phyloP scores from a whole-genome alignment of 2,113 vertebrate species.

The Zosterops pallidus region DNA sequence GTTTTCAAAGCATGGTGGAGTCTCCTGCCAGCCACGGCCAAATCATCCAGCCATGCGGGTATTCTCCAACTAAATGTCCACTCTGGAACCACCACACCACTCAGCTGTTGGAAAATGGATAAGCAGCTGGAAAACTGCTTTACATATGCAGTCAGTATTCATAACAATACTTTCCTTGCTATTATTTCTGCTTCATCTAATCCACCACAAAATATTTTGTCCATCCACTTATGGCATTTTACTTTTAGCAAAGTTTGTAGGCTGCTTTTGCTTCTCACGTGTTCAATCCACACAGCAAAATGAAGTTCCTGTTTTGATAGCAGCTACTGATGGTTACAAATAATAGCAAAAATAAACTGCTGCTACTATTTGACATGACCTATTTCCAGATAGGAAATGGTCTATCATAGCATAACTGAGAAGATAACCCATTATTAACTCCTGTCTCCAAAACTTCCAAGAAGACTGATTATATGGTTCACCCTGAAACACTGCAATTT shows the following conservation, averaged over 20 bases:
- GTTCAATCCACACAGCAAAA: not conserved
- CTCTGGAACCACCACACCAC: not conserved
- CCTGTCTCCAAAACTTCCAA: slow-evolving; percentile 61
- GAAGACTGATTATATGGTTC: slow-evolving; percentile 65
- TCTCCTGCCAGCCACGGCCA: not conserved
- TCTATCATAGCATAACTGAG: slow-evolving; percentile 42
- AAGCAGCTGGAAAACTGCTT: not conserved
- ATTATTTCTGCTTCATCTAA: not conserved
- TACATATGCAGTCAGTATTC: not conserved
- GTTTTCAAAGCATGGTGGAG: not conserved
- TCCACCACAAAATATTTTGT: not conserved
- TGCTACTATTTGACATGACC: slow-evolving; percentile 57
- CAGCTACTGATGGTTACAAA: slow-evolving; percentile 38
- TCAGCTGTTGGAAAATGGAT: not conserved
- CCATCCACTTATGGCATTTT: not conserved
- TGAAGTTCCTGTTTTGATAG: slow-evolving; percentile 26
- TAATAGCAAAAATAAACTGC: slow-evolving; percentile 53
- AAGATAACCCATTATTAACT: slow-evolving; percentile 68
- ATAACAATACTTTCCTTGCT: not conserved
- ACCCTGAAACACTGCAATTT: slow-evolving; percentile 65
- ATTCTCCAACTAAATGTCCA: not conserved
- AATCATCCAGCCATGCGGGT: fast-evolving
- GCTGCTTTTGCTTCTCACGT: not conserved
- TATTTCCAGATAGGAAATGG: slow-evolving; percentile 67
- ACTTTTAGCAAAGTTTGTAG: not conserved